A percentile compares a stretch with the other conserved stretches of the same genome.
Evolutionary conservation across 2,888 invertebrate genomes (phyloP).

Genomic region (Drosophila nr. perissopoda): DNA sequence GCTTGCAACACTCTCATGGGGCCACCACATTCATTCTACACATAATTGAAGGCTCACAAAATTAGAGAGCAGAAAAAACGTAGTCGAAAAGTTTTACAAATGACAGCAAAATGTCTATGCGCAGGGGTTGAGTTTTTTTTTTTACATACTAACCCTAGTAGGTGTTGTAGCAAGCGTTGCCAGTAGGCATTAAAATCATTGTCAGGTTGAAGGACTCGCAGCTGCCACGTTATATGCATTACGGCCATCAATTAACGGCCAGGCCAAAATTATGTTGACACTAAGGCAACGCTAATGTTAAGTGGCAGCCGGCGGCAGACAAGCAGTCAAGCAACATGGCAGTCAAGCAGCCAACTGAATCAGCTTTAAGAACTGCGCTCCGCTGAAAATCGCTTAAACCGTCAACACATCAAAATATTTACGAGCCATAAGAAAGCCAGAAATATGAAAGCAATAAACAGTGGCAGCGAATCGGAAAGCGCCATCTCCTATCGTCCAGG

Average conservation of each 20-base stretch:
- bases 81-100: slow-evolving; percentile 66
- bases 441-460: slow-evolving; percentile 74
- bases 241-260: slow-evolving; percentile 71
- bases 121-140: slow-evolving; percentile 51
- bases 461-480: slow-evolving; percentile 5
- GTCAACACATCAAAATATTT: slow-evolving; percentile 69
- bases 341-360: slow-evolving; percentile 3
- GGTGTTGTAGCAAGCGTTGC: slow-evolving; percentile 35
- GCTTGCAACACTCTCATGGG: slow-evolving; percentile 49
- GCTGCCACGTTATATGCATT: slow-evolving; percentile 56
- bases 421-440: slow-evolving; percentile 67
- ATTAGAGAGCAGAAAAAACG: slow-evolving; percentile 27
- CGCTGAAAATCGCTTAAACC: slow-evolving; percentile 43
- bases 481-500: slow-evolving; percentile 40
- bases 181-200: slow-evolving; percentile 71
- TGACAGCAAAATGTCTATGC: slow-evolving; percentile 58
- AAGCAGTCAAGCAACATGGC: not conserved
- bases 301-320: slow-evolving; percentile 31
- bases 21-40: slow-evolving; percentile 41
- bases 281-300: slow-evolving; percentile 56
- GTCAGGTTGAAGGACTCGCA: slow-evolving; percentile 44
- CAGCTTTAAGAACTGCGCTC: slow-evolving; percentile 27
- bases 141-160: too few relatives aligned
- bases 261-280: slow-evolving; percentile 69
- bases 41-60: slow-evolving; percentile 60